phyloP scores from a whole-genome alignment of 2,797 vertebrate genomes.

The Lithobates pipiens region DNA sequence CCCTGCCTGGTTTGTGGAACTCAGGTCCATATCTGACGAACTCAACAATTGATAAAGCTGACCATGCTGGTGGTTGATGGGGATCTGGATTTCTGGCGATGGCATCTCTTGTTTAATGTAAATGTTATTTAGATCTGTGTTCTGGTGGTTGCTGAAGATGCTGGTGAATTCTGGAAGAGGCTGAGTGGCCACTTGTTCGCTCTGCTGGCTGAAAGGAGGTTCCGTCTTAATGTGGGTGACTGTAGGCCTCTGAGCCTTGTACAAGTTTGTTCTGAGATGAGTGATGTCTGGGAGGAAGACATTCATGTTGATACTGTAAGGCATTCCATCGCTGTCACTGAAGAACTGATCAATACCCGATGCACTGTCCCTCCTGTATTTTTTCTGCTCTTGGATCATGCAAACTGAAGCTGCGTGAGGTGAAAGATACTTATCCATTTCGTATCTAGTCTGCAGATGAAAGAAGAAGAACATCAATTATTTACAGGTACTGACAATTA shows the following conservation, averaged over 20 bases:
- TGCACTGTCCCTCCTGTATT: slow-evolving; percentile 84
- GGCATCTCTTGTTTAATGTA: slow-evolving; percentile 94
- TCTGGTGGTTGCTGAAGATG: slow-evolving; percentile 82
- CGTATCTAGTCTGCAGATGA: slow-evolving; percentile 82
- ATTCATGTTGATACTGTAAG: slow-evolving; percentile 97
- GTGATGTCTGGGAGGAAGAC: slow-evolving; percentile 91
- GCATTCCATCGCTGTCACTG: slow-evolving; percentile 84
- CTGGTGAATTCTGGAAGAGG: slow-evolving; percentile 87
- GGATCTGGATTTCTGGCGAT: slow-evolving; percentile 84
- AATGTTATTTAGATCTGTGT: slow-evolving; percentile 79
- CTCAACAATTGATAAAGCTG: slow-evolving; percentile 93
- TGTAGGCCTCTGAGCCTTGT: slow-evolving; percentile 83
- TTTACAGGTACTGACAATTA: background rate
- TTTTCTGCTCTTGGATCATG: slow-evolving; percentile 82
- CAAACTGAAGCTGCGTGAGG: slow-evolving; percentile 78
- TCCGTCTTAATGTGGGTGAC: slow-evolving; percentile 90
- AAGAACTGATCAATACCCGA: slow-evolving; percentile 91
- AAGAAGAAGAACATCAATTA: slow-evolving; percentile 5
- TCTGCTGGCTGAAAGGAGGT: slow-evolving; percentile 85
- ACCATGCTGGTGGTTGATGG: slow-evolving; percentile 85
- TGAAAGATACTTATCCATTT: slow-evolving; percentile 91
- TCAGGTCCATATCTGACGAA: slow-evolving; percentile 89
- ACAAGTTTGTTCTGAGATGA: slow-evolving; percentile 89
- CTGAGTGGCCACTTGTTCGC: slow-evolving; percentile 78
- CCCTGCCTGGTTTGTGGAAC: slow-evolving; percentile 77